phyloP scores from a whole-genome alignment of 2,888 invertebrate species.

The Agrypnus murinus region DNA sequence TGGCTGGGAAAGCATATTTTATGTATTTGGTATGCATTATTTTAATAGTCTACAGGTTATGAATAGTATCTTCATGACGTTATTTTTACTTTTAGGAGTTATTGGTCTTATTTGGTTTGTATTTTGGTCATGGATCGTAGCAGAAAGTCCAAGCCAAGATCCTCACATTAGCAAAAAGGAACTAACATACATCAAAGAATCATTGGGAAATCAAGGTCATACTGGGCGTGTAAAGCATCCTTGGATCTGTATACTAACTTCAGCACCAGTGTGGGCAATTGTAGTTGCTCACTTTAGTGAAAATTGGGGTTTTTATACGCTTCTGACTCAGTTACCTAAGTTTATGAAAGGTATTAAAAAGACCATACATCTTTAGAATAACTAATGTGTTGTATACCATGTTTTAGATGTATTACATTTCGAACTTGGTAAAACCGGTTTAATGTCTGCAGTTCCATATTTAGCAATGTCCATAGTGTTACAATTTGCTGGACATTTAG shows the following conservation, averaged over 20 bases:
- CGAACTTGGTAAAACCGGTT: slow-evolving; percentile 86
- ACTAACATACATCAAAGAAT: slow-evolving; percentile 81
- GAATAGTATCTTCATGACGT: too few relatives aligned
- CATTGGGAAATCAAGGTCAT: slow-evolving; percentile 73
- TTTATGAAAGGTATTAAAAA: slow-evolving; percentile 90
- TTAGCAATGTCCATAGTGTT: slow-evolving; percentile 89
- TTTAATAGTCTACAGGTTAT: too few relatives aligned
- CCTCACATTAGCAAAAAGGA: slow-evolving; percentile 82
- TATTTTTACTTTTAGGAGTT: slow-evolving; percentile 71
- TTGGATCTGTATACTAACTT: slow-evolving; percentile 84
- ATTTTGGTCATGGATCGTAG: slow-evolving; percentile 81
- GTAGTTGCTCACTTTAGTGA: slow-evolving; percentile 89
- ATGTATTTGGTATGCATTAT: slow-evolving; percentile 79
- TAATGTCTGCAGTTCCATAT: slow-evolving; percentile 90
- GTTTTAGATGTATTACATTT: slow-evolving; percentile 82
- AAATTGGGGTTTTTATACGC: slow-evolving; percentile 92
- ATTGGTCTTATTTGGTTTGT: slow-evolving; percentile 83
- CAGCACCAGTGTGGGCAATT: slow-evolving; percentile 88
- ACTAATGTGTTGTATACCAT: too few relatives aligned
- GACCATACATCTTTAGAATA: too few relatives aligned
- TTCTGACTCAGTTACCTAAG: slow-evolving; percentile 87
- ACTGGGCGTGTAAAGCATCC: slow-evolving; percentile 78
- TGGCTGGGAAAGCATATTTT: slow-evolving; percentile 90
- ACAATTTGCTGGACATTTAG: slow-evolving; percentile 86
- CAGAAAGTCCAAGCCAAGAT: slow-evolving; percentile 85